Conservation (phyloP, 1,140 invertebrate genomes). For the Asbolus verrucosus region DNA sequence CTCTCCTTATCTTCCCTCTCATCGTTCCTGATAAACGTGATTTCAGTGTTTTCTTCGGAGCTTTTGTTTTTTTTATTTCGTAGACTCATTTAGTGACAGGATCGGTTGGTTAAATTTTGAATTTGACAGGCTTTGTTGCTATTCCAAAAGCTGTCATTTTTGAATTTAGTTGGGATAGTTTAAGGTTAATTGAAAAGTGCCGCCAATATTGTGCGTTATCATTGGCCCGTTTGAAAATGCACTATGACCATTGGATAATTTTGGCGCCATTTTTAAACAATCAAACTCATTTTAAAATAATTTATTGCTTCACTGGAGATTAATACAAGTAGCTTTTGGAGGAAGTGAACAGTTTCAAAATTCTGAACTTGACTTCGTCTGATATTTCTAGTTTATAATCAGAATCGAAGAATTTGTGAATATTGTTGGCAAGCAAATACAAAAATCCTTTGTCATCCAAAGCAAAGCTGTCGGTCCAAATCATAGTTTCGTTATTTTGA, state of each 20-base stretch:
- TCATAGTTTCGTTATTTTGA: constrained; percentile 73
- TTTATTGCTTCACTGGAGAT: background rate
- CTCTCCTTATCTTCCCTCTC: no score
- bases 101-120: constrained; percentile 7
- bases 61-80: constrained; percentile 1
- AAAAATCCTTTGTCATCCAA: constrained; percentile 75
- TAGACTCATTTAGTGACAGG: constrained; percentile 4
- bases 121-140: background rate
- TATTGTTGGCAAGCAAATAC: constrained; percentile 74
- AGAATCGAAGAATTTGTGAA: constrained; percentile 69
- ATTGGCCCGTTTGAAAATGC: no score
- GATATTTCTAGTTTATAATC: constrained; percentile 42
- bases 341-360: constrained; percentile 62
- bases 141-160: no score
- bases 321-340: constrained; percentile 71
- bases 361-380: constrained; percentile 59
- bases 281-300: no score
- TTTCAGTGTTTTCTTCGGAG: background rate
- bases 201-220: no score
- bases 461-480: constrained; percentile 79
- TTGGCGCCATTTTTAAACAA: no score
- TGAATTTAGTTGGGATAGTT: no score
- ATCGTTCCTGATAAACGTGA: constrained; percentile 5
- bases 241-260: no score
- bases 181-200: no score